Base-by-base conservation (phyloP, 2,113 vertebrate species). In the Geococcyx californianus region DNA sequence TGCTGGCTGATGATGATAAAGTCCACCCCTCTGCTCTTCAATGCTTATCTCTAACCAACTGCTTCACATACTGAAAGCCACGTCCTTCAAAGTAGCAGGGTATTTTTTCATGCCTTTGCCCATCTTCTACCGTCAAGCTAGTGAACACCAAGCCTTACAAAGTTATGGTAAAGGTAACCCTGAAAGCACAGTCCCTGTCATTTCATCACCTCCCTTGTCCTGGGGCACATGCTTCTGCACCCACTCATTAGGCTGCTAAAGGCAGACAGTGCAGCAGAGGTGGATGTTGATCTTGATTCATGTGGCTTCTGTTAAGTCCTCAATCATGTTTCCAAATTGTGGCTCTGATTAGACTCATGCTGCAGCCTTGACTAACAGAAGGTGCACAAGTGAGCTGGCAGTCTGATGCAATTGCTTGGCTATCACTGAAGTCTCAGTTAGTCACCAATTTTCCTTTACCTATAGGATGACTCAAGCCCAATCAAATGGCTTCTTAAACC, bases 1-100 rank as follows among this genome's bases (percentile, higher is more conserved):
- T 8, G 29, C 28, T 16, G 0, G 74, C 69, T 23, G 52, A 2
- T 20, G 63, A 15, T 56, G 75, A 33, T 51, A 55, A 84, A 93
- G 84, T 84, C 86, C 93, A 56, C 9, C 44, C 34, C 56, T 66
- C 75, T 9, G 33, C 74, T 86, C 36, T 40, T 29, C 56, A 56
- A 7, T 0, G 24, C 64, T 93, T 89, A 63, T 94, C 91, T 94
- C 59, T 21, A 31, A 62, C 52, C 58, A 69, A 31, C 58, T 49
- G 67, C 44, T 89, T 47, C 54, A 59, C 3, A 6, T 63, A 51
- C 38, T 2, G 7, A n/a, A 68, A 78, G 59, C 63, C 44, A 20
- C 0, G 1, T 31, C 68, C 69, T 55, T 63, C 38, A 8, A 5
- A 67, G 21, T 9, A 29, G 16, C 1, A 3, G 33, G 5, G 21